These are phyloP conservation scores for Gasteruption jaculator DNA, from an alignment of 2,888 invertebrate genomes.

Conservation along the genomic window DNA sequence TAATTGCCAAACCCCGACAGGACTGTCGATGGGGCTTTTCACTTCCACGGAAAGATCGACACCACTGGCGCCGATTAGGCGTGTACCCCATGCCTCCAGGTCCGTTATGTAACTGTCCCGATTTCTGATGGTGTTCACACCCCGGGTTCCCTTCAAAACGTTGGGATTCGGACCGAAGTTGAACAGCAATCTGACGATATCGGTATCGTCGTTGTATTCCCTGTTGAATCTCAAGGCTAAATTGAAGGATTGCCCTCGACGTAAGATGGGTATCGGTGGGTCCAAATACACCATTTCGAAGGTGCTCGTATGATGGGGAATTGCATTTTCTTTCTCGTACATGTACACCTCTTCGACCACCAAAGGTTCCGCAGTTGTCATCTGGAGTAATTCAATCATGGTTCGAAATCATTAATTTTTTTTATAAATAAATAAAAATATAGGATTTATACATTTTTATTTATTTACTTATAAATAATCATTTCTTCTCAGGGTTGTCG, in stretches of 20 bases:
- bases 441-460: too few relatives aligned
- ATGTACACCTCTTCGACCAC: slow-evolving; percentile 61
- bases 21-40: slow-evolving; percentile 61
- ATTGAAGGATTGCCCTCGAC: slow-evolving; percentile 71
- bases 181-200: slow-evolving; percentile 66
- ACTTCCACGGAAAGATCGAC: slow-evolving; percentile 53
- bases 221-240: slow-evolving; percentile 64
- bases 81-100: slow-evolving; percentile 51
- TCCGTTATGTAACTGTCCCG: slow-evolving; percentile 33
- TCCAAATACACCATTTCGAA: slow-evolving; percentile 67
- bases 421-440: background rate
- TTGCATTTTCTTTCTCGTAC: slow-evolving; percentile 67
- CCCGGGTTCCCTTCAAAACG: slow-evolving; percentile 57
- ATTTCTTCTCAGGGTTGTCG: too few relatives aligned
- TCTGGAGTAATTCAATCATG: too few relatives aligned
- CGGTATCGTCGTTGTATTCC: slow-evolving; percentile 59
- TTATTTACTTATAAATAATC: too few relatives aligned
- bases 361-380: slow-evolving; percentile 51
- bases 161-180: slow-evolving; percentile 59
- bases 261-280: slow-evolving; percentile 62
- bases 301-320: slow-evolving; percentile 64
- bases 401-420: background rate
- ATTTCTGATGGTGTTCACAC: slow-evolving; percentile 46
- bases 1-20: slow-evolving; percentile 67
- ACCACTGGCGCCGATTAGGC: slow-evolving; percentile 41